Conservation (phyloP, 2,113 vertebrate species). For the Scytalopus superciliaris region DNA sequence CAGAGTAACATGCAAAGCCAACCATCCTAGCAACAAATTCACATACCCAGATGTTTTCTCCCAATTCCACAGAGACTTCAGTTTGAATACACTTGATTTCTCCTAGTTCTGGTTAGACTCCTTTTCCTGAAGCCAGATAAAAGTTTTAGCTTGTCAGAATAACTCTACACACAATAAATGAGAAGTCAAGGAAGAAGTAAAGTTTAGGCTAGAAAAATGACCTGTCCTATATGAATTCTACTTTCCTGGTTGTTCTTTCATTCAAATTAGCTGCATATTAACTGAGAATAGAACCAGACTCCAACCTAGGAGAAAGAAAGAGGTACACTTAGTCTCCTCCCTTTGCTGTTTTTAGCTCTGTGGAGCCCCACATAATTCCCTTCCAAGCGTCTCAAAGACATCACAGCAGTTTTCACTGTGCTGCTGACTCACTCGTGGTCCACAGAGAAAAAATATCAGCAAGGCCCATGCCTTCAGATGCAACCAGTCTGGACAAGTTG, state of each 20-base stretch:
- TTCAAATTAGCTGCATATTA: background rate
- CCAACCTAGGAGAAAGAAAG: background rate
- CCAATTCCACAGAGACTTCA: background rate
- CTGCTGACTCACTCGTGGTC: background rate
- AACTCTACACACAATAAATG: background rate
- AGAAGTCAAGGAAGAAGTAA: background rate
- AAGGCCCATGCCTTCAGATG: background rate
- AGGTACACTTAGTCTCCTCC: background rate
- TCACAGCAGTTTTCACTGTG: background rate
- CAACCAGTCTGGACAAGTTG: background rate
- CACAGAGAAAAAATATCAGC: background rate
- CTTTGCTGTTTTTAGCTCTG: background rate
- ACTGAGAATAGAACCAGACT: background rate
- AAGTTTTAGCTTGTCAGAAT: background rate
- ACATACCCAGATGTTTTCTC: background rate
- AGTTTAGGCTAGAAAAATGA: background rate
- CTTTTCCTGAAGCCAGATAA: background rate
- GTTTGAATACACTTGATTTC: background rate
- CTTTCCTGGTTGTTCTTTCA: background rate
- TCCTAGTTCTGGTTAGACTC: background rate
- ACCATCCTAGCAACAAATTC: background rate
- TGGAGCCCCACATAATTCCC: background rate
- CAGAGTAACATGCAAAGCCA: background rate
- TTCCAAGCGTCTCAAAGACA: background rate
- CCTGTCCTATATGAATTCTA: background rate